These are phyloP conservation scores for Laspeyria flexula DNA, from an alignment of 2,888 invertebrate species.

Conservation along the genomic window DNA sequence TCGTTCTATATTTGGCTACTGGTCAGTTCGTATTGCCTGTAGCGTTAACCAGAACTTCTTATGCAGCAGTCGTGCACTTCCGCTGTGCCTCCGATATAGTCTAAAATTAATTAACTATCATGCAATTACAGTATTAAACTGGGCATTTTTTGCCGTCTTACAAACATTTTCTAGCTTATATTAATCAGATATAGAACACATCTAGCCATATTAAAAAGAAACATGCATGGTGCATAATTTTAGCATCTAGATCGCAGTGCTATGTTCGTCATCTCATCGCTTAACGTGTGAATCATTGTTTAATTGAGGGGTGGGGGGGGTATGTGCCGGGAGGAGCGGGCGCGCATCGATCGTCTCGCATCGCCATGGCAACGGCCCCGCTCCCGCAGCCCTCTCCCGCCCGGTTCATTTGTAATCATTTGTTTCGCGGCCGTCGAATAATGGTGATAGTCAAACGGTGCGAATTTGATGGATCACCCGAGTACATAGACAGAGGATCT, in stretches of 20 bases:
- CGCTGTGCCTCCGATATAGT: too few species aligned
- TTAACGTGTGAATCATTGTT: constrained; percentile 81
- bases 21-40: too few species aligned
- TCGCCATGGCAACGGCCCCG: constrained; percentile 71
- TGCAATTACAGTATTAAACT: too few species aligned
- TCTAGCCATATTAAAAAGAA: too few species aligned
- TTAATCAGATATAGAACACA: too few species aligned
- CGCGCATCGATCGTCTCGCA: constrained; percentile 81
- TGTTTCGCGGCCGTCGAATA: constrained; percentile 82
- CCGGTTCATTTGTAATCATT: constrained; percentile 85
- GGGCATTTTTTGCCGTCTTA: too few species aligned
- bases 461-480: constrained; percentile 76
- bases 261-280: constrained; percentile 69
- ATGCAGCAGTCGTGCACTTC: too few species aligned
- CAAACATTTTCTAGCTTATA: too few species aligned
- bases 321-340: constrained; percentile 50
- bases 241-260: constrained; percentile 21
- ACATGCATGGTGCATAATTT: too few species aligned
- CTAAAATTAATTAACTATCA: too few species aligned
- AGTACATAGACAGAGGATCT: constrained; percentile 44
- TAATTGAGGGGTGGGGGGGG: constrained; percentile 73
- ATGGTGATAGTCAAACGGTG: constrained; percentile 75
- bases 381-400: constrained; percentile 51
- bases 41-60: too few species aligned
- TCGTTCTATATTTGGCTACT: too few species aligned